Base-by-base conservation (phyloP, 1,140 invertebrate genomes). In the Tyrophagus putrescentiae region DNA sequence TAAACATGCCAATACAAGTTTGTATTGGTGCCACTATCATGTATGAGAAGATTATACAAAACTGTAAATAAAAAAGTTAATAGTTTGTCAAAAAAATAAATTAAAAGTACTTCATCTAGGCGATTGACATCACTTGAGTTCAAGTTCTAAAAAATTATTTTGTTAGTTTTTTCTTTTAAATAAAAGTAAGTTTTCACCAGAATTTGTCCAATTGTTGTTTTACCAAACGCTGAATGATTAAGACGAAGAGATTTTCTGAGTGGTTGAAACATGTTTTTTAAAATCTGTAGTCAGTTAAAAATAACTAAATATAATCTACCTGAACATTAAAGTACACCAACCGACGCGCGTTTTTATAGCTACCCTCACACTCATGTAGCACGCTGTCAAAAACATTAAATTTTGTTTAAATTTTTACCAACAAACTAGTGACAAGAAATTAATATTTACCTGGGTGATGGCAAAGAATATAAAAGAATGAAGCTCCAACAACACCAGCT, bases 191-290 rank as follows among this genome's bases (percentile, higher is more conserved):
- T n/a, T n/a, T n/a, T n/a, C n/a, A n/a, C n/a, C n/a, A 93, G 83
- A 68, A 93, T 82, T 74, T 94, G 84, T 11, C 89, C 89, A 39
- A 79, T 78, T 2, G 85, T 85, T 3, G 84, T 85, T 67, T 84
- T 76, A 23, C 79, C 79, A 34, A 90, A 71, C 7, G 84, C 80
- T 3, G 76, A 79, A 64, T 72, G 71, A 62, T 71, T 75, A 28
- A 77, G 63, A 27, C 69, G 66, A 54, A 77, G 65, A 18, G 64
- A 77, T 65, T 84, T n/a, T n/a, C n/a, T n/a, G n/a, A n/a, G n/a
- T n/a, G n/a, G n/a, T n/a, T n/a, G n/a, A n/a, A n/a, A 69, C 73
- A 73, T 62, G 77, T 78, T 56, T 50, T 21, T 50, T 9, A 11
- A 9, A 11, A 50, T 50, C 11, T 7, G 21, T 7, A 50, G 9